Conservation (phyloP, 2,888 invertebrate species). For the Serripes groenlandicus region DNA sequence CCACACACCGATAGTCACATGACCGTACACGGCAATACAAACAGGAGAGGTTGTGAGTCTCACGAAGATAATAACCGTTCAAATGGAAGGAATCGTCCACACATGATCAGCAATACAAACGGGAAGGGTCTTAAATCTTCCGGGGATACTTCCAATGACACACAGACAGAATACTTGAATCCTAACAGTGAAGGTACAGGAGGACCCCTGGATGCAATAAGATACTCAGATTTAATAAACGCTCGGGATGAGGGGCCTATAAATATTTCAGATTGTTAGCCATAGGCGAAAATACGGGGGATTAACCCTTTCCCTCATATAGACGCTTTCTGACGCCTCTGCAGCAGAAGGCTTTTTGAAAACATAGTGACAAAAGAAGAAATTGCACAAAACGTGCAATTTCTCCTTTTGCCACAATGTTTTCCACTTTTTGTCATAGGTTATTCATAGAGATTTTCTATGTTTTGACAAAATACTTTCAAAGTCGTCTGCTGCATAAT, state of each 20-base stretch:
- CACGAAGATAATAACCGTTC: background rate
- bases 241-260: background rate
- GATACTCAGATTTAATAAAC: constrained; percentile 30
- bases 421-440: no score
- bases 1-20: no score
- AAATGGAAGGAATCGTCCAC: background rate
- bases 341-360: no score
- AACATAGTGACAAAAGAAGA: background rate
- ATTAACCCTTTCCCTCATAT: background rate
- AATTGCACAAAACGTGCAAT: background rate
- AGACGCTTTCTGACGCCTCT: no score
- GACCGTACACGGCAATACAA: background rate
- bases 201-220: constrained; percentile 4
- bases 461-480: no score
- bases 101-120: background rate
- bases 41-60: background rate
- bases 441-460: no score
- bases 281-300: no score
- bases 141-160: background rate
- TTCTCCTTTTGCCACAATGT: background rate
- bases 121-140: background rate
- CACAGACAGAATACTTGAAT: background rate
- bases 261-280: constrained; percentile 41
- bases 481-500: no score
- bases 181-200: background rate